Evolutionary conservation across 2,888 invertebrate species (phyloP), one percentile per base, ranked within the genome.

Genomic region (Nymphalis urticae): DNA sequence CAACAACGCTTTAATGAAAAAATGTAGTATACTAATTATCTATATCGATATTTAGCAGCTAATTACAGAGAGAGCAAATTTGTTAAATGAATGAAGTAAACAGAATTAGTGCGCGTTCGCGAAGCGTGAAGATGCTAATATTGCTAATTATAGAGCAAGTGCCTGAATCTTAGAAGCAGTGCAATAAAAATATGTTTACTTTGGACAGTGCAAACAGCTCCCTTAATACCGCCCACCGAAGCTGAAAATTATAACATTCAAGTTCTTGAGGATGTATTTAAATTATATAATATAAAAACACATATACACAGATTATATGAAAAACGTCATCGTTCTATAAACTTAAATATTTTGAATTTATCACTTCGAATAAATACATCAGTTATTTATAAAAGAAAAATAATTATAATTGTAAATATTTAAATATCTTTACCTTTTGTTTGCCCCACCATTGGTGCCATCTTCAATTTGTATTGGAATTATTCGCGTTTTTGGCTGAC

Each of bases 391-490:
- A 6, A 24, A 27, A n/a, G 0, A 27, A 54, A 32, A 13, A 54
- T 24, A 6, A 19, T 13, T 47, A 56, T 27, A 10, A 1, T 13
- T 48, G 24, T n/a, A 54, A 36, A 48, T 27, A 9, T 48, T 9
- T 24, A 64, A 1, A 50, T 21, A n/a, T 27, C 68, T 64, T 79
- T 82, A 92, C 92, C 91, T 92, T 78, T 86, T 88, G 72, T 89
- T 90, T 73, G 87, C 80, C 72, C 89, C 90, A 73, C 86, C 81
- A 72, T 83, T 86, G 71, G 79, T 78, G 54, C 84, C 84, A 70
- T 88, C 87, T 84, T 95, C 95, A 75, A 95, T 90, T 73, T 94
- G 92, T 75, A 95, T 94, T 19, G 95, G 95, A 80, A 95, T 94
- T 75, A 95, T 93, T 75, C 95, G 89, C 50, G 94, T 93, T 76